These are phyloP conservation scores for Stenurella melanura DNA, from an alignment of 2,888 invertebrate genomes.

Conservation along the genomic window DNA sequence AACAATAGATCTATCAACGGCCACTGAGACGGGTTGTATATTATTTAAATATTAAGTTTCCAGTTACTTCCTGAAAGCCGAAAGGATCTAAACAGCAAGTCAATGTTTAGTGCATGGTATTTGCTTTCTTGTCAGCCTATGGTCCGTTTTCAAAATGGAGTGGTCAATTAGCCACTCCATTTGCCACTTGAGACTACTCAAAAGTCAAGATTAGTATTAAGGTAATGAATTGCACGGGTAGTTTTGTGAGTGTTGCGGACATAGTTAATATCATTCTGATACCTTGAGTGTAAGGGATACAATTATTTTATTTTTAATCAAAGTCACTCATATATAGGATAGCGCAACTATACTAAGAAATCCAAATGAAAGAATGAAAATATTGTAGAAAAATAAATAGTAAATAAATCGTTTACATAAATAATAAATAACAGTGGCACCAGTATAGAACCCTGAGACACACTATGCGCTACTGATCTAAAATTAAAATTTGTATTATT, in stretches of 20 bases:
- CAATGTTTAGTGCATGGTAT: neutral
- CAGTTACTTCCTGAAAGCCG: neutral
- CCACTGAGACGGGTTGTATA: neutral
- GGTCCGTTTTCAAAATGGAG: neutral
- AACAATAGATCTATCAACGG: neutral
- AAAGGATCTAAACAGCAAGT: neutral
- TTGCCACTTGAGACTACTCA: neutral
- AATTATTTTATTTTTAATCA: too few relatives aligned
- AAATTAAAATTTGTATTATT: too few relatives aligned
- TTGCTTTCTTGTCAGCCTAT: neutral
- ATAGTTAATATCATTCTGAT: neutral
- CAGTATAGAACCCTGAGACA: too few relatives aligned
- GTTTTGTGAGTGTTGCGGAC: neutral
- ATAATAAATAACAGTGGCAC: too few relatives aligned
- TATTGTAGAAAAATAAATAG: too few relatives aligned
- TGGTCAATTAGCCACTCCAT: neutral
- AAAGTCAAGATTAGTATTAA: conserved; percentile 1
- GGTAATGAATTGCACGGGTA: neutral
- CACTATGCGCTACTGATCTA: too few relatives aligned
- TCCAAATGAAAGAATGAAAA: too few relatives aligned
- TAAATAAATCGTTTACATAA: too few relatives aligned
- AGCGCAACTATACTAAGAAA: too few relatives aligned
- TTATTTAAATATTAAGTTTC: neutral
- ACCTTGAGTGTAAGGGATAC: neutral
- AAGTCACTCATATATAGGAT: too few relatives aligned